Evolutionary conservation across 2,113 vertebrate species (phyloP).

Genomic region (Apodemus sylvaticus): DNA sequence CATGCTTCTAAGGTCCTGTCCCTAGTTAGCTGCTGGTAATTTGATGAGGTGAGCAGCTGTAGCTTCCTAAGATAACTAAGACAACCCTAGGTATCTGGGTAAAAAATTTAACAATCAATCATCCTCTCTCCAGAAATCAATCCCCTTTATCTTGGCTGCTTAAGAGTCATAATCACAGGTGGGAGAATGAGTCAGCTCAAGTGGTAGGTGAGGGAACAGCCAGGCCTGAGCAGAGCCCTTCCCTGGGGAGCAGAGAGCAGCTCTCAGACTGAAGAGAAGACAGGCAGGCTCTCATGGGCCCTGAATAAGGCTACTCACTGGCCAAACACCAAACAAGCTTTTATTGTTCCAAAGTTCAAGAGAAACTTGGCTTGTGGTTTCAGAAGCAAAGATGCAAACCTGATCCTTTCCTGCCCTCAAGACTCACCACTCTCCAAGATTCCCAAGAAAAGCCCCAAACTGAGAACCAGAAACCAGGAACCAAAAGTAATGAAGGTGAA

Average conservation of each 20-base stretch:
- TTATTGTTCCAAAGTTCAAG: conserved; percentile 29
- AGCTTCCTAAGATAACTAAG: background rate
- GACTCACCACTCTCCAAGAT: background rate
- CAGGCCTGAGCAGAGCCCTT: background rate
- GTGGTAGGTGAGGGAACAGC: background rate
- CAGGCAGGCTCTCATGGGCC: background rate
- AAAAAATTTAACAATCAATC: conserved; percentile 1
- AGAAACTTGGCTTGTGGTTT: background rate
- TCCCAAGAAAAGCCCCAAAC: background rate
- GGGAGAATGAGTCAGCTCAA: background rate
- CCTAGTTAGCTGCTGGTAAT: background rate
- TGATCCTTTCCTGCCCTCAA: background rate
- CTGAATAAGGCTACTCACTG: background rate
- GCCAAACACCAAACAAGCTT: background rate
- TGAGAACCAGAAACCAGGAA: background rate
- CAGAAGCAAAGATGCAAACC: conserved; percentile 8
- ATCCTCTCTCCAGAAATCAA: background rate
- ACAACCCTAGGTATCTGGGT: background rate
- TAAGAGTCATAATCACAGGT: background rate
- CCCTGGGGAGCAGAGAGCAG: background rate
- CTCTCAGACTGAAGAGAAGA: background rate
- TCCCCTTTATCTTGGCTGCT: background rate
- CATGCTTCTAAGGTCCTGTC: background rate
- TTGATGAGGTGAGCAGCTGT: background rate
- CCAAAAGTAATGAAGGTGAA: background rate